Base-by-base conservation (phyloP, 2,113 vertebrate species). In the Otis tarda region DNA sequence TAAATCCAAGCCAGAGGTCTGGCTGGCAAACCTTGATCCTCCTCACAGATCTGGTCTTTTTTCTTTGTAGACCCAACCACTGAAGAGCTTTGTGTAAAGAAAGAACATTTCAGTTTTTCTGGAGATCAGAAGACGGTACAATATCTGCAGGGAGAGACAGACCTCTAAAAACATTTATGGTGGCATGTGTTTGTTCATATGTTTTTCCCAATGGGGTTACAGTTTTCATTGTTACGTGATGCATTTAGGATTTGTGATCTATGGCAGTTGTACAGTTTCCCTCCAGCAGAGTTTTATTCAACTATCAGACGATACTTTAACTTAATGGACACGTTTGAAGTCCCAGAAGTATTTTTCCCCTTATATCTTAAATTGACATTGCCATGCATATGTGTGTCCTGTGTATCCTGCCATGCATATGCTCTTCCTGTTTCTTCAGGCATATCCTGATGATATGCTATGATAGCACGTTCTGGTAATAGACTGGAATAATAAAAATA, bases 1-100 rank as follows among this genome's bases (percentile, higher is more conserved):
- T 73, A 80, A 94, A 96, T 85, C 75, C 79, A 88, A 84, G 90
- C 63, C 85, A 93, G 94, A 80, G 33, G 47, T 61, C 67, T 93
- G 63, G 6, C 68, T 93, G 85, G 45, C 52, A 93, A 77, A 50
- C 82, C 67, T 80, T 70, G 67, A 87, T 86, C 78, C 45, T 94
- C 55, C 87, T 88, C 31, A 61, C 81, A 76, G 65, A 87, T 82
- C 45, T 76, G 61, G 14, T 82, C 50, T 90, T 83, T 89, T 89
- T 83, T 91, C 59, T 92, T 63, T 77, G 59, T 60, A 80, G 78
- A 77, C 19, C 9, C 1, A 5, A 88, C 75, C 18, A 39, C 55
- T 75, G 47, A 87, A 86, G 16, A 67, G 59, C 33, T 61, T 64
- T 73, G 39, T 53, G 50, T 73, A 76, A 87, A 63, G 63, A 68